phyloP scores from a whole-genome alignment of 2,888 invertebrate species.

The Leucoptera coffeella region DNA sequence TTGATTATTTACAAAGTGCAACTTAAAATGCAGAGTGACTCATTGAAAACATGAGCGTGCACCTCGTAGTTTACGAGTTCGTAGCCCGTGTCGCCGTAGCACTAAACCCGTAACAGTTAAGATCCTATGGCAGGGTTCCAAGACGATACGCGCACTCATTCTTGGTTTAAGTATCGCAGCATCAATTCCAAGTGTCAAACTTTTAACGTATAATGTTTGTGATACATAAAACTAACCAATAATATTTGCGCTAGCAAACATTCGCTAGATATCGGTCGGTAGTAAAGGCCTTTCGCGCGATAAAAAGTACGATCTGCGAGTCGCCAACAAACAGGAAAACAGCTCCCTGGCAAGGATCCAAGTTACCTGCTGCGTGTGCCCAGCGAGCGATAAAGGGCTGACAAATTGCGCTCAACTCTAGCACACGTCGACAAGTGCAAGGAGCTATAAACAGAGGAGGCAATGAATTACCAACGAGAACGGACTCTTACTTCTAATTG shows the following conservation, averaged over 20 bases:
- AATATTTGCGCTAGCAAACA: constrained; percentile 42
- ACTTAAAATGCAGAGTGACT: not conserved
- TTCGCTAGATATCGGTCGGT: constrained; percentile 44
- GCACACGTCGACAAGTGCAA: constrained; percentile 40
- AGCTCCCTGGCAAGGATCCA: constrained; percentile 44
- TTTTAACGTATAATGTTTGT: constrained; percentile 46
- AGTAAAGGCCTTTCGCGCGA: constrained; percentile 52
- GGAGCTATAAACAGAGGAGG: constrained; percentile 40
- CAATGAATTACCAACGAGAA: too few species aligned
- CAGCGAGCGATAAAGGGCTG: constrained; percentile 45
- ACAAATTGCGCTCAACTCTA: constrained; percentile 42
- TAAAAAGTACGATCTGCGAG: constrained; percentile 55
- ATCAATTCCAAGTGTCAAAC: constrained; percentile 23
- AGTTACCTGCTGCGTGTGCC: constrained; percentile 38
- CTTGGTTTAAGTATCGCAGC: constrained; percentile 1
- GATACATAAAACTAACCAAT: constrained; percentile 49
- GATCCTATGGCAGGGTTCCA: too few species aligned
- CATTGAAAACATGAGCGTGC: too few species aligned
- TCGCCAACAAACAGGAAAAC: constrained; percentile 48
- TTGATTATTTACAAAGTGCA: not conserved
- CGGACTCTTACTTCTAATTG: too few species aligned
- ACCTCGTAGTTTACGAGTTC: too few species aligned
- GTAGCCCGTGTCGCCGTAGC: too few species aligned
- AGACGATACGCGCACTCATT: too few species aligned
- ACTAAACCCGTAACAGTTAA: too few species aligned